Percentiles rank a stretch among this genome's conserved stretches.
phyloP scores from a whole-genome alignment of 2,797 vertebrate genomes.

The Platalea minor region DNA sequence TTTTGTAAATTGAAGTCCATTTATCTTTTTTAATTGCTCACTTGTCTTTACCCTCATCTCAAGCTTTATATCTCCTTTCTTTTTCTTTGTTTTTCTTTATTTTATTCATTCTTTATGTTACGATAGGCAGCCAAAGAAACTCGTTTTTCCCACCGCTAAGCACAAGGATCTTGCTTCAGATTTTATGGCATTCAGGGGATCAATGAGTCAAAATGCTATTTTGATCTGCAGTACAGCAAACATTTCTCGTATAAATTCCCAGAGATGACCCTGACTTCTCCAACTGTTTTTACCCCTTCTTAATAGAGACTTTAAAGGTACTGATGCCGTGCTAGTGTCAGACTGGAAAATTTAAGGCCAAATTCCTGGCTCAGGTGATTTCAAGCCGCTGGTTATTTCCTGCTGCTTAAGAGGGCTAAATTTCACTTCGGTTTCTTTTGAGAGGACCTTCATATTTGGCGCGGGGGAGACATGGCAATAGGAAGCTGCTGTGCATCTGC shows the following conservation, averaged over 20 bases:
- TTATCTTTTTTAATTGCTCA: slow-evolving; percentile 69
- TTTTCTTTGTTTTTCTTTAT: slow-evolving; percentile 37
- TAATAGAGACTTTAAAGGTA: slow-evolving; percentile 48
- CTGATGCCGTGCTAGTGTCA: not conserved
- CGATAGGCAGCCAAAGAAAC: not conserved
- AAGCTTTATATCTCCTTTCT: slow-evolving; percentile 6
- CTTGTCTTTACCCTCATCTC: slow-evolving; percentile 41
- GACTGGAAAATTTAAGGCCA: slow-evolving; percentile 25
- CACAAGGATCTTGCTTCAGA: slow-evolving; percentile 25
- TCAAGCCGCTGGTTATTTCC: slow-evolving; percentile 10
- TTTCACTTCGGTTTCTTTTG: not conserved
- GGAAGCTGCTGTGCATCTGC: not conserved
- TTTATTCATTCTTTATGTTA: slow-evolving; percentile 44
- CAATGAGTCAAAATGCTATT: slow-evolving; percentile 66
- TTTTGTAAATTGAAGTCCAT: slow-evolving; percentile 64
- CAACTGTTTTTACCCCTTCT: slow-evolving; percentile 29
- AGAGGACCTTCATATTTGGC: not conserved
- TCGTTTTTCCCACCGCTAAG: slow-evolving; percentile 27
- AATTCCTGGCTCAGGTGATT: slow-evolving; percentile 19
- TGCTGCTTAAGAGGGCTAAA: not conserved
- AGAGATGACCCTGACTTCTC: slow-evolving; percentile 35
- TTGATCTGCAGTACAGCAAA: slow-evolving; percentile 53
- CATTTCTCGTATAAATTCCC: slow-evolving; percentile 47
- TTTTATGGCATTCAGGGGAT: slow-evolving; percentile 66
- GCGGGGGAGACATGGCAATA: not conserved